Evolutionary conservation across 2,113 vertebrate genomes (phyloP), one percentile per base, ranked within the genome.

Genomic region (Phodopus roborovskii): DNA sequence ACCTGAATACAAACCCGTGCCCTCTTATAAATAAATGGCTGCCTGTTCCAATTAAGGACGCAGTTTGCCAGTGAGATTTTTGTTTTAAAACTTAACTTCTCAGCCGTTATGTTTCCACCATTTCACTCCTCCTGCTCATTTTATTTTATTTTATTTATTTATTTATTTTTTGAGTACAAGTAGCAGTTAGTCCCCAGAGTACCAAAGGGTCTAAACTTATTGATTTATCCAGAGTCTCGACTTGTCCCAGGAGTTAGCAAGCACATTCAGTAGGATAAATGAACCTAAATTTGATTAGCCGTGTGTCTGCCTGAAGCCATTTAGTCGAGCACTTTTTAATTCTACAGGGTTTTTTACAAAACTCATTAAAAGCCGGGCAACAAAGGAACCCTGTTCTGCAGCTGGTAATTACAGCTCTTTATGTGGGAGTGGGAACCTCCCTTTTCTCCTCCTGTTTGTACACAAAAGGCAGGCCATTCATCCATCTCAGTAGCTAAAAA

Each of bases 331-430:
- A 15, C 88, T 94, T 88, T 91, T 88, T 91, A 95, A 92, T 91
- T 94, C 92, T 90, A 20, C 68, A 1, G 53, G 75, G 26, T 77
- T 94, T 74, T 74, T 79, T 56, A 91, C 90, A 95, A 94, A 97
- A 97, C 95, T 95, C 82, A 95, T 97, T 96, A 96, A 94, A 92
- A 97, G 81, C 90, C 6, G 48, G 90, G 86, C 95, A 85, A 95
- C 95, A 96, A 79, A 96, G 96, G 96, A 96, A 84, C 92, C 93
- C 71, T 87, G 1, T 74, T 89, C 90, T 20, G 48, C 39, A 83
- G 94, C 81, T 90, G 36, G 77, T 94, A 92, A 94, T 97, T 90
- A 94, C n/a, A 77, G 95, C 88, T 92, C 42, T 83, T 66, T 45
- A 15, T 26, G 73, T 94, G 93, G 95, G 97, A 93, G 81, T n/a